phyloP scores from a whole-genome alignment of 2,888 invertebrate species.

The Adineta ricciae region DNA sequence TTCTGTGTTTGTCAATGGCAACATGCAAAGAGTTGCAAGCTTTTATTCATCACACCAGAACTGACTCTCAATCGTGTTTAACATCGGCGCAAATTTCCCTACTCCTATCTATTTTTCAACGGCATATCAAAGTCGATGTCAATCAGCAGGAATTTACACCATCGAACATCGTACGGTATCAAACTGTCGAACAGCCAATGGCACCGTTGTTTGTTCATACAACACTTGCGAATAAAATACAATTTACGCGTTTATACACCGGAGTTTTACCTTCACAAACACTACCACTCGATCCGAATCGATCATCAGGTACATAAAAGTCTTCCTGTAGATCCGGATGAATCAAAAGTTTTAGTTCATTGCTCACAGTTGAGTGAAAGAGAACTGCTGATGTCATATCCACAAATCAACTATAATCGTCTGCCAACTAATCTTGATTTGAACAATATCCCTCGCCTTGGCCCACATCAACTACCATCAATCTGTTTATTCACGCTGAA shows the following conservation, averaged over 20 bases:
- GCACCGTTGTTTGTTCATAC: neutral
- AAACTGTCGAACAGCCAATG: neutral
- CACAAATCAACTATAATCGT: neutral
- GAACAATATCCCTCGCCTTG: conserved; percentile 21
- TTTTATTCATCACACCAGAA: neutral
- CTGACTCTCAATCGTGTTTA: neutral
- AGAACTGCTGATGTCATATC: neutral
- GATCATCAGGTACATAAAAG: neutral
- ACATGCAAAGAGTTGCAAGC: neutral
- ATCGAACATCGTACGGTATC: neutral
- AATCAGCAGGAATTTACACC: neutral
- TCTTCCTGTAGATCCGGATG: too few relatives aligned
- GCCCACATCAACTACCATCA: conserved; percentile 62
- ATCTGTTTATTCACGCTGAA: conserved; percentile 90
- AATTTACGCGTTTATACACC: neutral
- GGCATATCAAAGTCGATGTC: conserved; percentile 6
- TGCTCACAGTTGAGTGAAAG: neutral
- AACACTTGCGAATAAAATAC: neutral
- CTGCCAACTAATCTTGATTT: neutral
- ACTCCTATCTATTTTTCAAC: neutral
- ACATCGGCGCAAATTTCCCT: conserved; percentile 1
- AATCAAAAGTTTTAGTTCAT: neutral
- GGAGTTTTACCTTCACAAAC: neutral
- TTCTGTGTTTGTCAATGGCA: neutral
- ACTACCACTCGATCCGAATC: neutral